phyloP scores from a whole-genome alignment of 1,140 invertebrate genomes.

The Pantala flavescens region DNA sequence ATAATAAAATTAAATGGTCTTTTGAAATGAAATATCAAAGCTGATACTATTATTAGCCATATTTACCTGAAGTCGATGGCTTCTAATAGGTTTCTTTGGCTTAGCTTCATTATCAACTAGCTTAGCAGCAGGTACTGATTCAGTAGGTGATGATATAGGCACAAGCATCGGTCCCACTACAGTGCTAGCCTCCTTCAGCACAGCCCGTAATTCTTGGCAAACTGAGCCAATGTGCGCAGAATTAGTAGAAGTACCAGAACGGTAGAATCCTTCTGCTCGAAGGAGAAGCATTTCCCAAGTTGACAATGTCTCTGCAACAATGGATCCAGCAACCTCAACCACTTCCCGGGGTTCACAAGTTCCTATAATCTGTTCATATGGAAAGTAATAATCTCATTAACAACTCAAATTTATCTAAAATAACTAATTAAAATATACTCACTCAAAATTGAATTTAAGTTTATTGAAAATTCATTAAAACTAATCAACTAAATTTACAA shows the following conservation, averaged over 20 bases:
- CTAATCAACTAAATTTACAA: no score
- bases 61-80: neutral
- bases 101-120: constrained; percentile 10
- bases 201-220: neutral
- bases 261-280: neutral
- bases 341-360: neutral
- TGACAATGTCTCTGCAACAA: neutral
- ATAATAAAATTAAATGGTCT: no score
- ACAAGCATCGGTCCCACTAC: constrained; percentile 7
- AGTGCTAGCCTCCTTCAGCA: neutral
- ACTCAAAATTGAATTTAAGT: no score
- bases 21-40: no score
- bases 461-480: no score
- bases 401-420: no score
- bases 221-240: neutral
- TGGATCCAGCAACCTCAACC: neutral
- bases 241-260: neutral
- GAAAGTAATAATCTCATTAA: no score
- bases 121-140: neutral
- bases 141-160: neutral
- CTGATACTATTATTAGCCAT: neutral
- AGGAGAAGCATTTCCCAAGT: neutral
- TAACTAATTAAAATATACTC: no score
- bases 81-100: constrained; percentile 9
- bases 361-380: neutral